phyloP scores from a whole-genome alignment of 2,113 vertebrate genomes.

The Brienomyrus brachyistius region DNA sequence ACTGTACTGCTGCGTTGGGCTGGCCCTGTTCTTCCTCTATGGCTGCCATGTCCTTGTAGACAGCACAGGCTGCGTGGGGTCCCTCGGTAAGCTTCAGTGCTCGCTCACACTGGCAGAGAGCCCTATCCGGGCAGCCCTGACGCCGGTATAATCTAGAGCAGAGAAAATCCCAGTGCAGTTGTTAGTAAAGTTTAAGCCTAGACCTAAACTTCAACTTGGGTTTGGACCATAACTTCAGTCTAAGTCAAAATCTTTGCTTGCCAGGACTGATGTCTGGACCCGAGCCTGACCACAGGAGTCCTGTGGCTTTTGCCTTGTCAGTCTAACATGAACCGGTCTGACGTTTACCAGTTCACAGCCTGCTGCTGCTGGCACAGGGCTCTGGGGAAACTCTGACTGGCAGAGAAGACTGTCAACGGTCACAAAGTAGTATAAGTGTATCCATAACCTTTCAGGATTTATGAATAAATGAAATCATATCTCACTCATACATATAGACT shows the following conservation, averaged over 20 bases:
- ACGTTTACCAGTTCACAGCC: background rate
- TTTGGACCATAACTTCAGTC: background rate
- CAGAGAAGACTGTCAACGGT: background rate
- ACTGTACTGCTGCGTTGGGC: slow-evolving; percentile 36
- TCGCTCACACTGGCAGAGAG: slow-evolving; percentile 49
- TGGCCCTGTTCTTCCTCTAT: slow-evolving; percentile 49
- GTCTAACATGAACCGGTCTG: background rate
- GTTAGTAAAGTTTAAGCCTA: background rate
- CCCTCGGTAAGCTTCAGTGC: slow-evolving; percentile 41
- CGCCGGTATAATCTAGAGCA: slow-evolving; percentile 42
- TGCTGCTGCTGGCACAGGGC: background rate
- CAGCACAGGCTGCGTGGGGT: slow-evolving; percentile 38
- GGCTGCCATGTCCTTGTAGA: slow-evolving; percentile 56
- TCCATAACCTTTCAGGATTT: background rate
- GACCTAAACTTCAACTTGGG: background rate
- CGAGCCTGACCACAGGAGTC: background rate
- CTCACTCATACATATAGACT: background rate
- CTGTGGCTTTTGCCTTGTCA: background rate
- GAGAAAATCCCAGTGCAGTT: background rate
- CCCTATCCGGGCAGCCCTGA: slow-evolving; percentile 37
- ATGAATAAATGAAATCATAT: background rate
- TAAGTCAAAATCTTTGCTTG: background rate
- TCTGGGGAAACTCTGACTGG: background rate
- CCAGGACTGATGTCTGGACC: background rate
- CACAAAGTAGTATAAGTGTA: background rate